phyloP scores from a whole-genome alignment of 2,797 vertebrate genomes.

The Cirrhinus mrigala region DNA sequence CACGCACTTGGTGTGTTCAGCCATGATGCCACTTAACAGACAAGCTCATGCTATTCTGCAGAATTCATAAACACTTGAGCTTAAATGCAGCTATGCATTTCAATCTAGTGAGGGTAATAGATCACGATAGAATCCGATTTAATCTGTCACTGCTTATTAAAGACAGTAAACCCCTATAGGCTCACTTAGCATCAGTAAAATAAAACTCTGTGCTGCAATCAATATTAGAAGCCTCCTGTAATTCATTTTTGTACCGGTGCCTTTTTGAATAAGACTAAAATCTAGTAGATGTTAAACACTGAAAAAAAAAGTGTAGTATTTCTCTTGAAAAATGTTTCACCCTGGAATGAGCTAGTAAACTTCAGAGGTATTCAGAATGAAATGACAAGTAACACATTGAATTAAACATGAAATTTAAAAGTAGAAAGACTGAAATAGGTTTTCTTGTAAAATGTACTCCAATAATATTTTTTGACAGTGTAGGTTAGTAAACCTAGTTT shows the following conservation, averaged over 20 bases:
- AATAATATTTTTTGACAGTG: not conserved
- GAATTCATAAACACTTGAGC: constrained; percentile 48
- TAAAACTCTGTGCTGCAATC: constrained; percentile 33
- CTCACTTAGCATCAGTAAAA: constrained; percentile 36
- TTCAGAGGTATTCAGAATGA: not conserved
- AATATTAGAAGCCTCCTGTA: constrained; percentile 24
- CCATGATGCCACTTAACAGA: constrained; percentile 33
- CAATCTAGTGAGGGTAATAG: constrained; percentile 32
- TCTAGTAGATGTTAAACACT: not conserved
- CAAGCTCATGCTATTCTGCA: not conserved
- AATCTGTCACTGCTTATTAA: constrained; percentile 47
- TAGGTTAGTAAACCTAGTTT: not conserved
- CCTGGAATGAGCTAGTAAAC: not conserved
- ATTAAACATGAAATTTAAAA: not conserved
- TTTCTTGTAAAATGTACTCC: not conserved
- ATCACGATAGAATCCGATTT: constrained; percentile 33
- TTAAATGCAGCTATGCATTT: constrained; percentile 26
- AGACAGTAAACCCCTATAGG: constrained; percentile 35
- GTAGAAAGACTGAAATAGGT: not conserved
- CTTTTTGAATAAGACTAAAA: constrained; percentile 18
- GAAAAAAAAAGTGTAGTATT: not conserved
- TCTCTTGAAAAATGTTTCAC: not conserved
- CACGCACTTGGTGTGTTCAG: constrained; percentile 29
- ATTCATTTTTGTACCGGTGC: not conserved
- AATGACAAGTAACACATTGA: not conserved